Evolutionary conservation across 1,140 invertebrate species (phyloP).

Genomic region (Pseudomyrmex concolor): DNA sequence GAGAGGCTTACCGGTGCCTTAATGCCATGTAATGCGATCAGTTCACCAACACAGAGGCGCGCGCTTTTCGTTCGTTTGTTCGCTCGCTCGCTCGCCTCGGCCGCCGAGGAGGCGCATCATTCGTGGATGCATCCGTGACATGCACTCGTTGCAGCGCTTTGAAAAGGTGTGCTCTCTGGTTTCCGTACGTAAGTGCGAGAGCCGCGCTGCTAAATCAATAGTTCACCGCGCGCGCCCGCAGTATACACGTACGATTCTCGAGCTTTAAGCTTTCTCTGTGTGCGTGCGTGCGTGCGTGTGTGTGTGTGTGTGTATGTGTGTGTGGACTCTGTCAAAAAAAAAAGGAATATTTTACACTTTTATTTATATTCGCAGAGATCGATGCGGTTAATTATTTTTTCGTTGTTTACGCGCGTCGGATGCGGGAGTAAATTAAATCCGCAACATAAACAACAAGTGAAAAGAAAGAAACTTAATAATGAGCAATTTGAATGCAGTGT

Average conservation of each 20-base stretch:
- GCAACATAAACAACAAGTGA: no score
- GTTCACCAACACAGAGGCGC: conserved; percentile 72
- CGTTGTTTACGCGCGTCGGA: no score
- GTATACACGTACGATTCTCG: conserved; percentile 59
- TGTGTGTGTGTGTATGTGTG: no score
- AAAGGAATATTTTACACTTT: conserved; percentile 3
- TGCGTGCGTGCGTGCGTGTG: neutral
- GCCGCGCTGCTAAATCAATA: conserved; percentile 76
- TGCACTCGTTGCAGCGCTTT: conserved; percentile 42
- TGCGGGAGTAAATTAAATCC: no score
- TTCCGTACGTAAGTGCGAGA: conserved; percentile 70
- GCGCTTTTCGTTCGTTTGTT: conserved; percentile 3
- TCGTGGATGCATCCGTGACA: conserved; percentile 26
- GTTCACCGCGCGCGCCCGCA: conserved; percentile 54
- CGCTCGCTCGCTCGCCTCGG: neutral
- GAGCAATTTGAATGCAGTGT: no score
- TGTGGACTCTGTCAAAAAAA: no score
- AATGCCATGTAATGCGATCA: conserved; percentile 84
- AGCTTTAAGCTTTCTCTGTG: conserved; percentile 54
- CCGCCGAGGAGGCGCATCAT: neutral
- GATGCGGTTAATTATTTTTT: neutral
- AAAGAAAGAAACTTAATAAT: no score
- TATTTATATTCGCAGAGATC: neutral
- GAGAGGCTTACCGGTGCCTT: conserved; percentile 80
- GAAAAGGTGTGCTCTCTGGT: conserved; percentile 62